A percentile compares a stretch with the other conserved stretches of the same genome.
phyloP scores from a whole-genome alignment of 2,888 invertebrate species.

The Drosophila bunnanda region DNA sequence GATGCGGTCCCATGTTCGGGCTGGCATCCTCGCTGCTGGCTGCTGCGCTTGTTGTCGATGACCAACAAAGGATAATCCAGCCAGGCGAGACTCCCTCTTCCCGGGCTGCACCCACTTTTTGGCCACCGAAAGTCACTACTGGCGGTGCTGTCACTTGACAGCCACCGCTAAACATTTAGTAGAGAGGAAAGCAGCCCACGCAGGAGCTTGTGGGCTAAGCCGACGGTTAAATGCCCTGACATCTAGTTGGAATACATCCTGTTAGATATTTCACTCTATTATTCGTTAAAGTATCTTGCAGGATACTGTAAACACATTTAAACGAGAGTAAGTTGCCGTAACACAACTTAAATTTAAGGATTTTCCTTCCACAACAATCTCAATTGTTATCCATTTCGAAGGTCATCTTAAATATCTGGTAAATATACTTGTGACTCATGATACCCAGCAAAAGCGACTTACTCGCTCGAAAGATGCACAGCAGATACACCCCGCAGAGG shows the following conservation, averaged over 20 bases:
- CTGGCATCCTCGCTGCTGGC: constrained; percentile 20
- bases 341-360: no score
- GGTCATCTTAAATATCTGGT: neutral
- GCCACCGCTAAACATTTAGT: constrained; percentile 13
- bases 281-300: no score
- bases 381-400: no score
- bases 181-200: constrained; percentile 22
- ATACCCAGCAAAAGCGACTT: neutral
- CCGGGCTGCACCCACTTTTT: constrained; percentile 67
- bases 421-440: neutral
- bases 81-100: constrained; percentile 29
- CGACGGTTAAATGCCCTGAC: constrained; percentile 4
- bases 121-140: constrained; percentile 34
- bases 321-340: no score
- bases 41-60: constrained; percentile 67
- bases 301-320: no score
- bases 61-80: constrained; percentile 76
- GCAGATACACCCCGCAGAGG: constrained; percentile 13
- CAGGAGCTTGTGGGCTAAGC: neutral
- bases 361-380: no score
- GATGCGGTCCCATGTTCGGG: constrained; percentile 57
- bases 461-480: constrained; percentile 2
- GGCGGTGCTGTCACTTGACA: constrained; percentile 26
- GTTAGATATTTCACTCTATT: no score
- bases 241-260: neutral